A percentile compares a stretch with the other conserved stretches of the same genome.
phyloP scores from a whole-genome alignment of 92 coral and sea anemone genomes.

The Epizoanthus stellaris region DNA sequence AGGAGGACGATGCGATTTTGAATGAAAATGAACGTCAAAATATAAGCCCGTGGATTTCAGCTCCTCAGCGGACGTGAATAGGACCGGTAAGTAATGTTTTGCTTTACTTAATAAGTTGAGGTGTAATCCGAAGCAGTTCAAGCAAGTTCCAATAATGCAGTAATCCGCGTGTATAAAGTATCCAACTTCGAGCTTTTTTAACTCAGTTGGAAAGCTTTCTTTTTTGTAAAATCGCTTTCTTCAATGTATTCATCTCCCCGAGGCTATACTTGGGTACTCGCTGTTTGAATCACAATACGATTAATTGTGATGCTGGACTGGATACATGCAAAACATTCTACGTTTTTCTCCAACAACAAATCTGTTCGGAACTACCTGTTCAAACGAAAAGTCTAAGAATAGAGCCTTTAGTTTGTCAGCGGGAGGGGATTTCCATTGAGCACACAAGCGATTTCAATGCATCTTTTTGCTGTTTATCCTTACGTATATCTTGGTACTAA shows the following conservation, averaged over 20 bases:
- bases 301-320: slow-evolving; percentile 6
- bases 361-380: slow-evolving; percentile 26
- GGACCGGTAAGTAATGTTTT: slow-evolving; percentile 1
- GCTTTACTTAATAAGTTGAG: background rate
- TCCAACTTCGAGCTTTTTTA: background rate
- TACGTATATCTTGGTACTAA: background rate
- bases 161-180: too few relatives aligned
- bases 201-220: slow-evolving; percentile 9
- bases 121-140: background rate
- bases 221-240: slow-evolving; percentile 28
- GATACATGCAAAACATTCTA: slow-evolving; percentile 9
- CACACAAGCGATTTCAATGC: background rate
- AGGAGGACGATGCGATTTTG: slow-evolving; percentile 83
- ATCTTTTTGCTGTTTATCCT: background rate
- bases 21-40: slow-evolving; percentile 55
- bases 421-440: background rate
- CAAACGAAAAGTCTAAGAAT: background rate
- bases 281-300: slow-evolving; percentile 2
- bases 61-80: slow-evolving; percentile 16
- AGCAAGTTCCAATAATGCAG: too few relatives aligned
- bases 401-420: background rate
- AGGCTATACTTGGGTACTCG: slow-evolving; percentile 16
- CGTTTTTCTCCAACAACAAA: slow-evolving; percentile 26
- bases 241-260: background rate
- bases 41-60: slow-evolving; percentile 23